Evolutionary conservation across 2,797 vertebrate species (phyloP).

Genomic region (Gymnothorax javanicus): DNA sequence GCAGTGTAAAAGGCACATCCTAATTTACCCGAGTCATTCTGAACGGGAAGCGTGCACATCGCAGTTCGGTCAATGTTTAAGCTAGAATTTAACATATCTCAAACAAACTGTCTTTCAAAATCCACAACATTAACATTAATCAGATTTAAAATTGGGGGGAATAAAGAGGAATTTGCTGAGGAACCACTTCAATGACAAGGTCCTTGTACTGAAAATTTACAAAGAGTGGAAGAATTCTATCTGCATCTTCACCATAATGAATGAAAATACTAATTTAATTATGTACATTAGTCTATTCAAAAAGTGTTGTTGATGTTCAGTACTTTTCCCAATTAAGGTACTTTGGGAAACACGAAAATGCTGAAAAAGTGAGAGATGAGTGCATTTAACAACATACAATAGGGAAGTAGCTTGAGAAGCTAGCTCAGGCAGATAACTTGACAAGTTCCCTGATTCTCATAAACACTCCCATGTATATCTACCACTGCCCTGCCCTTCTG

Average conservation of each 20-base stretch:
- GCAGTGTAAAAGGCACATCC: conserved; percentile 77
- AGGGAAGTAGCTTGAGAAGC: no score
- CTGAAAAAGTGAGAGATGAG: neutral
- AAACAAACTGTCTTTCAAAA: neutral
- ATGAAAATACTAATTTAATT: neutral
- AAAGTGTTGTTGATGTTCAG: neutral
- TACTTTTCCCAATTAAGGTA: neutral
- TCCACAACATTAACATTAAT: neutral
- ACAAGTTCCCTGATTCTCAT: no score
- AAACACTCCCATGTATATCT: no score
- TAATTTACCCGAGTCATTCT: conserved; percentile 67
- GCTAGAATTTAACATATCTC: neutral
- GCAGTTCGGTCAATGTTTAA: conserved; percentile 7
- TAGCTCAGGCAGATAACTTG: no score
- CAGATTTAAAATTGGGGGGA: neutral
- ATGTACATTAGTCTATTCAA: neutral
- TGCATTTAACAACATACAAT: neutral
- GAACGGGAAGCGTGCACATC: conserved; percentile 68
- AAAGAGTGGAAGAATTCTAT: neutral
- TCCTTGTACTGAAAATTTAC: neutral
- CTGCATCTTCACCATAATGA: neutral
- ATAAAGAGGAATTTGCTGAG: neutral
- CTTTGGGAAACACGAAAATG: neutral
- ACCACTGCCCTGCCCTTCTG: no score
- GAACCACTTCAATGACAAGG: neutral